Evolutionary conservation across 2,113 vertebrate genomes (phyloP), one percentile per base, ranked within the genome.

Genomic region (Brevimyrus niger): DNA sequence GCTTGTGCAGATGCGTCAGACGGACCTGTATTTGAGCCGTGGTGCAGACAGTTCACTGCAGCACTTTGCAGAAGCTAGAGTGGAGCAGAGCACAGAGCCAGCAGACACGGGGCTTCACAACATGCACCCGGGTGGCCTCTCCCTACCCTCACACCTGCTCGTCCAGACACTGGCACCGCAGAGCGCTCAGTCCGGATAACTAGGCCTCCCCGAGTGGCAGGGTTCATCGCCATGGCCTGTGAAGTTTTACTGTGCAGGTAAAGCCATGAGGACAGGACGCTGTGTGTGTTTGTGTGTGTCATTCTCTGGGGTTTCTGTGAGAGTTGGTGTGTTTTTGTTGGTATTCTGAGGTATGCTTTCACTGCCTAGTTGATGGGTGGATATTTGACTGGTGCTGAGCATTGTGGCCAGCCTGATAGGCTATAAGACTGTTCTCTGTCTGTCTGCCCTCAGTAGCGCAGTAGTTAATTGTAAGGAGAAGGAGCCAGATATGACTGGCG

Each of bases 181-280:
- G 93, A 96, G 95, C 94, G 95, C 94, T 94, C 96, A 55, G 91
- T 95, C 91, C 91, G 96, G 94, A 96, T 97, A 89, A 89, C 51
- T 19, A 61, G 13, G 46, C 42, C 0, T 73, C 76, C 87, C 46
- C 88, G 88, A 90, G 53, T 65, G 47, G 73, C 48, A 10, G 31
- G 73, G 58, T 89, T 94, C 92, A 93, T 94, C 91, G 95, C 94
- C 93, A 97, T 98, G 96, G 95, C 96, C 91, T 98, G 95, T 94
- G 96, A 97, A 94, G 94, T 97, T 94, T 95, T 97, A 90, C 96
- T 97, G 93, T 96, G 96, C 95, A 97, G 97, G 97, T 97, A 97
- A 96, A 90, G 82, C 11, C 21, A 11, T 31, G 53, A 42, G 44
- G 76, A 86, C 8, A n/a, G 86, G 19, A 84, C 44, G 86, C 13